Evolutionary conservation across 1,140 invertebrate genomes (phyloP).

Genomic region (Cydia splendana): DNA sequence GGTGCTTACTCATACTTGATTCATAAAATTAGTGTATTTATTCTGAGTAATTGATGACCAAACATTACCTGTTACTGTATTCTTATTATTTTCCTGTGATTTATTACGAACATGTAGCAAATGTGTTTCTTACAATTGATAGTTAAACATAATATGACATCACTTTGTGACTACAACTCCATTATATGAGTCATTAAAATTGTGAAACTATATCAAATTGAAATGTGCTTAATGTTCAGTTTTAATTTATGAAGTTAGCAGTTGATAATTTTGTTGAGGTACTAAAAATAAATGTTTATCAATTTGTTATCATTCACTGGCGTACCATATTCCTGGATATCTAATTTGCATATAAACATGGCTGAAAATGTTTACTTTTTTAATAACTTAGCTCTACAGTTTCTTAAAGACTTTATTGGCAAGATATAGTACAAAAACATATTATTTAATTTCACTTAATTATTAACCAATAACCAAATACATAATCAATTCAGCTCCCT

Average conservation of each 20-base stretch:
- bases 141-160: conserved; percentile 5
- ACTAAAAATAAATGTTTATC: too few relatives aligned
- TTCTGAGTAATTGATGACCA: background rate
- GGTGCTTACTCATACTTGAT: conserved; percentile 1
- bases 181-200: conserved; percentile 5
- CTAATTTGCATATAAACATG: too few relatives aligned
- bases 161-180: background rate
- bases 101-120: background rate
- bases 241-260: background rate
- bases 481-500: too few relatives aligned
- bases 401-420: too few relatives aligned
- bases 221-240: background rate
- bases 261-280: background rate
- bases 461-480: too few relatives aligned
- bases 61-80: background rate
- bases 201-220: conserved; percentile 3
- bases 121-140: background rate
- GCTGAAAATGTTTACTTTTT: too few relatives aligned
- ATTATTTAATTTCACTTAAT: too few relatives aligned
- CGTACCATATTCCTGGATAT: too few relatives aligned
- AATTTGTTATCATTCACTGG: too few relatives aligned
- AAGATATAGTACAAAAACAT: too few relatives aligned
- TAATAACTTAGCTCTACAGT: too few relatives aligned
- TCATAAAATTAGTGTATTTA: conserved; percentile 1
- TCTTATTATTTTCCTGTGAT: conserved; percentile 8